phyloP scores from a whole-genome alignment of 2,797 vertebrate species.

The Mus spretus region DNA sequence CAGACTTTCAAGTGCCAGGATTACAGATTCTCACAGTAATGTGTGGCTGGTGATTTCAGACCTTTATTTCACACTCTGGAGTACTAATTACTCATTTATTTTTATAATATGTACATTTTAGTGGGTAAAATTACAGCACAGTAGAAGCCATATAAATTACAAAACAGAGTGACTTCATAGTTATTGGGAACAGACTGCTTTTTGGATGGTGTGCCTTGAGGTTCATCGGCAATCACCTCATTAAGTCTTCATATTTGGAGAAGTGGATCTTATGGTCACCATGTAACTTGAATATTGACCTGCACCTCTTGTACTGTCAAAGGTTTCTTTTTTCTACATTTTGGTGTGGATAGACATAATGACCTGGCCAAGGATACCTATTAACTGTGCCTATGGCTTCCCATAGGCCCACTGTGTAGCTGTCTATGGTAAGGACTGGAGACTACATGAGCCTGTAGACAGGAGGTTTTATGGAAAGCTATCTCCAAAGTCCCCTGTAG shows the following conservation, averaged over 20 bases:
- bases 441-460: neutral
- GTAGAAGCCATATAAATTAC: neutral
- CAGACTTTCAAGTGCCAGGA: neutral
- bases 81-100: neutral
- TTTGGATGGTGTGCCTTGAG: too few relatives aligned
- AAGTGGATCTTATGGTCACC: neutral
- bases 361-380: neutral
- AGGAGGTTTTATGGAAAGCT: neutral
- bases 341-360: neutral
- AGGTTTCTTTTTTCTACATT: neutral
- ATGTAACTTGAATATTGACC: neutral
- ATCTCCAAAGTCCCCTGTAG: neutral
- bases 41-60: neutral
- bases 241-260: neutral
- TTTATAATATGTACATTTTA: neutral
- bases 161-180: neutral
- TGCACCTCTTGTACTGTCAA: neutral
- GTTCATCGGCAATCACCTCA: too few relatives aligned
- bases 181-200: neutral
- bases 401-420: neutral
- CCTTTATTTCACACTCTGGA: too few relatives aligned
- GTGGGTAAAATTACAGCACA: too few relatives aligned
- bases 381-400: neutral
- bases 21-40: neutral
- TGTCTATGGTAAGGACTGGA: neutral